phyloP scores from a whole-genome alignment of 2,797 vertebrate species.

The Halcyon leucocephala region DNA sequence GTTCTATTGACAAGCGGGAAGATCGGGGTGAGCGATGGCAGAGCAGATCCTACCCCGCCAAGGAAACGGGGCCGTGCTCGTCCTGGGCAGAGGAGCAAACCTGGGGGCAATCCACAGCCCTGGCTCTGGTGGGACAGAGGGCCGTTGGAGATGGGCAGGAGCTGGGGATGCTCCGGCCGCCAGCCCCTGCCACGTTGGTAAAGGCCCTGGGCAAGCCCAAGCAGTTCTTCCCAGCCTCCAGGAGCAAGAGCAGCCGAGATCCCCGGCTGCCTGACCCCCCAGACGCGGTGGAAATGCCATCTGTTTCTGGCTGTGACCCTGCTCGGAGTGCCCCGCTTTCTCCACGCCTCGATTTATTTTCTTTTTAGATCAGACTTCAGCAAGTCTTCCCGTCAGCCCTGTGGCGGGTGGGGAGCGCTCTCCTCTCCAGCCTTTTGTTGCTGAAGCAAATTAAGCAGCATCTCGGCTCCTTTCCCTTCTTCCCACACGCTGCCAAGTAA shows the following conservation, averaged over 20 bases:
- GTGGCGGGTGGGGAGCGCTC: not conserved
- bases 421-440: not conserved
- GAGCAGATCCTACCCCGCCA: fast-evolving
- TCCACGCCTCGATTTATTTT: not conserved
- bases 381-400: not conserved
- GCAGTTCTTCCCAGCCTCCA: not conserved
- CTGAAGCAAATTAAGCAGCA: not conserved
- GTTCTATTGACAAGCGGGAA: not conserved
- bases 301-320: not conserved
- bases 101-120: not conserved
- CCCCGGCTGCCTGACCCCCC: not conserved
- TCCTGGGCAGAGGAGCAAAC: not conserved
- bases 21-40: fast-evolving
- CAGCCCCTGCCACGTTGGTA: not conserved
- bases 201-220: not conserved
- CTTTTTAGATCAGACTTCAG: not conserved
- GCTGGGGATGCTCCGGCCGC: not conserved
- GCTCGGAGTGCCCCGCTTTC: not conserved
- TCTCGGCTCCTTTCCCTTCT: not conserved
- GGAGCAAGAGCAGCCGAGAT: not conserved
- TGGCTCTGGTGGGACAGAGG: too few relatives aligned
- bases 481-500: not conserved
- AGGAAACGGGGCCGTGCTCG: fast-evolving
- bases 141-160: not conserved
- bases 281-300: not conserved